Evolutionary conservation across 1,140 invertebrate genomes (phyloP), one percentile per base, ranked within the genome.

Genomic region (Orius insidiosus): DNA sequence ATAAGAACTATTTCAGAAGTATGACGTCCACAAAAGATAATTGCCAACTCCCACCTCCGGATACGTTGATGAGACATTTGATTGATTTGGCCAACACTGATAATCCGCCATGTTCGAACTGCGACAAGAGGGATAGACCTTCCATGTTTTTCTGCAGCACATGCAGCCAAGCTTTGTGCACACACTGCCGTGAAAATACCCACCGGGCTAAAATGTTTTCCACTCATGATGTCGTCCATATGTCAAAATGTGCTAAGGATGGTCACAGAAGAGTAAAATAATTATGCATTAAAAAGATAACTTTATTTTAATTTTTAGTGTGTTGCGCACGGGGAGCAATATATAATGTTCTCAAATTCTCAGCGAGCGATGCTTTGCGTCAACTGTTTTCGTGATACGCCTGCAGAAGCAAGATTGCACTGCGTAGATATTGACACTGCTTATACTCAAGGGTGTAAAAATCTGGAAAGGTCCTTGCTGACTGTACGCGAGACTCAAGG

Each of bases 201-300:
- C 76, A 80, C 53, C 62, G 74, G 19, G 76, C 77, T 1, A 77
- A 78, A 58, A 80, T 80, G 77, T 80, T 80, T 57, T 74, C 76
- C 1, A 64, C 68, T 14, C 77, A 80, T 57, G 76, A 80, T 39
- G 70, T 80, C 7, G 68, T 79, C 5, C 75, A 75, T 53, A 76
- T 79, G 70, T 74, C 74, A 8, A 78, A 78, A 55, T 74, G 74
- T 53, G 62, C 68, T 2, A 75, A 75, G 53, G 76, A 80, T 53
- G 70, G 68, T 9, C 72, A 76, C 45, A 61, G 62, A 59, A 66
- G 71, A 52, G 71, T 73, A 57, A 63, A n/a, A n/a, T n/a, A n/a
- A n/a, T n/a, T n/a, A 53, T 50, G 34, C 35, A 39, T 18, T 33
- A 43, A 10, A 16, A 34, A 42, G 9, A 40, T 13, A 5, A 14